Percentiles rank a stretch among this genome's conserved stretches.
Conservation (phyloP, 2,888 invertebrate genomes). For the Nasonia oneida region DNA sequence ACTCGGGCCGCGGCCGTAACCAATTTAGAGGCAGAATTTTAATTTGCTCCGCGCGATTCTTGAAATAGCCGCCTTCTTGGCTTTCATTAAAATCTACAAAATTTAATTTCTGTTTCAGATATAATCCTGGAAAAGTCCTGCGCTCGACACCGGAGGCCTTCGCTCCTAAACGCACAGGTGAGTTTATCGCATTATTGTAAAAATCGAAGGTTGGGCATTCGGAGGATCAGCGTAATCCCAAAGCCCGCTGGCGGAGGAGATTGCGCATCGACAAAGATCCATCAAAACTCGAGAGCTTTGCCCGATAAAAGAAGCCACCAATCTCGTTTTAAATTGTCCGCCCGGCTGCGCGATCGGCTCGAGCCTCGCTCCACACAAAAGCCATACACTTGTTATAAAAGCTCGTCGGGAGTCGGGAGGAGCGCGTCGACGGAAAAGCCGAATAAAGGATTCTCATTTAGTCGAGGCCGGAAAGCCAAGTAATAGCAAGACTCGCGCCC, state of each 20-base stretch:
- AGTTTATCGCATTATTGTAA: neutral
- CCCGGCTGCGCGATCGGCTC: neutral
- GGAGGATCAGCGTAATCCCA: neutral
- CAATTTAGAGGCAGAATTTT: constrained; percentile 57
- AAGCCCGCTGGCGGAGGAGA: neutral
- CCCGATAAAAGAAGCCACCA: neutral
- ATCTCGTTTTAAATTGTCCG: constrained; percentile 5
- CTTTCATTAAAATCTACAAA: constrained; percentile 40
- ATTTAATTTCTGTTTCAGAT: constrained; percentile 14
- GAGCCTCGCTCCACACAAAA: neutral
- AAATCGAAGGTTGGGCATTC: neutral
- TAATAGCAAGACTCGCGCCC: constrained; percentile 18
- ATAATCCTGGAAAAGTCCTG: neutral
- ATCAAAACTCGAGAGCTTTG: neutral
- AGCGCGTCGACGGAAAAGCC: constrained; percentile 6
- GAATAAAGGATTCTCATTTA: constrained; percentile 52
- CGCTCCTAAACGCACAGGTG: neutral
- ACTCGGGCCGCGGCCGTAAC: neutral
- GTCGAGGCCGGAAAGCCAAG: constrained; percentile 23
- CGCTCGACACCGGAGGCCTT: neutral
- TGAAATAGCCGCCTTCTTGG: constrained; percentile 32
- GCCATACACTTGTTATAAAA: constrained; percentile 24
- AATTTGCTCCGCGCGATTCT: constrained; percentile 37
- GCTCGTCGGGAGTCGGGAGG: neutral
- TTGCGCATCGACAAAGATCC: neutral